Evolutionary conservation across 2,113 vertebrate species (phyloP).

Genomic region (Salvelinus namaycush): DNA sequence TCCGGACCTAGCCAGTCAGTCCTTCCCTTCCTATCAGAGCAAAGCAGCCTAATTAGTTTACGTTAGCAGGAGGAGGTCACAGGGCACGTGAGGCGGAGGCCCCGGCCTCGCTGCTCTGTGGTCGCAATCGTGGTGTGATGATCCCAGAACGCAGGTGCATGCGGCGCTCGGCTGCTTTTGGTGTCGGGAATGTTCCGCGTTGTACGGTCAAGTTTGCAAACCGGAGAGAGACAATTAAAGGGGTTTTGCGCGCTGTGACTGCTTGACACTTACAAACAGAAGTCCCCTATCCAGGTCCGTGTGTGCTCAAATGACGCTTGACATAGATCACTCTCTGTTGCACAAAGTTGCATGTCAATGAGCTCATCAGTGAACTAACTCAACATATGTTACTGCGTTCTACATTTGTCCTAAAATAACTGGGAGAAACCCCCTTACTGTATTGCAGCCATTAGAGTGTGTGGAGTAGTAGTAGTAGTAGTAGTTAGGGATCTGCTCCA

Average conservation of each 20-base stretch:
- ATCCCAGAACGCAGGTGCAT: conserved; percentile 95
- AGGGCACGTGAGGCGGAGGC: conserved; percentile 84
- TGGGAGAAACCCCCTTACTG: conserved; percentile 44
- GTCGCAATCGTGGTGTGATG: conserved; percentile 89
- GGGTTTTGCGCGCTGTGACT: conserved; percentile 77
- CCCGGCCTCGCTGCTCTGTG: conserved; percentile 74
- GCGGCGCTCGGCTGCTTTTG: conserved; percentile 85
- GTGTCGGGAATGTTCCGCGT: conserved; percentile 75
- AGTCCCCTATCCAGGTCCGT: conserved; percentile 13
- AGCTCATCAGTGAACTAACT: background rate
- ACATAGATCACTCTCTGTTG: background rate
- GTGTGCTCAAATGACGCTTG: background rate
- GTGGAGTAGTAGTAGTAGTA: conserved; percentile 12
- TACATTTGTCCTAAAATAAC: conserved; percentile 21
- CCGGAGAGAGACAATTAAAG: conserved; percentile 73
- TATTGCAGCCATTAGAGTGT: conserved; percentile 8
- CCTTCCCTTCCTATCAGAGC: conserved; percentile 71
- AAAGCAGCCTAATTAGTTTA: conserved; percentile 91
- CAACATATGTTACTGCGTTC: background rate
- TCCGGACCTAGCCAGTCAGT: background rate
- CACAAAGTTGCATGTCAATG: background rate
- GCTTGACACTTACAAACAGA: conserved; percentile 70
- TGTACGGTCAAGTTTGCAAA: conserved; percentile 70
- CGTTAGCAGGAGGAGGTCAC: conserved; percentile 92
- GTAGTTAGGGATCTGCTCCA: conserved; percentile 26